Evolutionary conservation across 2,888 invertebrate species (phyloP), one percentile per base, ranked within the genome.

Genomic region (Diaprepes abbreviatus): DNA sequence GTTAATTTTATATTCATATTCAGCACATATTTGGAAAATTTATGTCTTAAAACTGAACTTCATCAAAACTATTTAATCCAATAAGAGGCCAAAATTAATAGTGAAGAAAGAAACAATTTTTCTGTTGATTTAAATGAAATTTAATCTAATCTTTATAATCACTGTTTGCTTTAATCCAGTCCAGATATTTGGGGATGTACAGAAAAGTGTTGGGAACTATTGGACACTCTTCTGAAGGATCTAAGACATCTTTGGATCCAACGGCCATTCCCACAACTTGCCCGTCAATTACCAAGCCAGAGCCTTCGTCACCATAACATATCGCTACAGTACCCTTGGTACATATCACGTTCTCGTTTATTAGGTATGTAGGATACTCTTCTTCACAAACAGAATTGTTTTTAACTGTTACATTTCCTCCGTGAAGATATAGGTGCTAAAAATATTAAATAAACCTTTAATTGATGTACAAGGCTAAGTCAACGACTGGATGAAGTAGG

Each of bases 91-190:
- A n/a, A n/a, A n/a, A n/a, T n/a, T n/a, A n/a, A n/a, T n/a, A n/a
- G n/a, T n/a, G n/a, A n/a, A n/a, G n/a, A n/a, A n/a, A n/a, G n/a
- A n/a, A n/a, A n/a, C n/a, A n/a, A n/a, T n/a, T n/a, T n/a, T n/a
- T n/a, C n/a, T n/a, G n/a, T n/a, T n/a, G n/a, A n/a, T n/a, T n/a
- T n/a, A n/a, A n/a, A n/a, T n/a, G n/a, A n/a, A n/a, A n/a, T n/a
- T n/a, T n/a, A n/a, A n/a, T n/a, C n/a, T n/a, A n/a, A n/a, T n/a
- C n/a, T n/a, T n/a, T n/a, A n/a, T n/a, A n/a, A n/a, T n/a, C n/a
- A n/a, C n/a, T n/a, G n/a, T n/a, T 54, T 3, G 43, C 55, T 35
- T 64, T 64, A 45, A 64, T 64, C 64, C 64, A 64, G 14, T 64
- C 55, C 14, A 64, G 17, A 55, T 64, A 64, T 21, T 64, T 64